A percentile compares a stretch with the other conserved stretches of the same genome.
Evolutionary conservation across 2,797 vertebrate genomes (phyloP).

Genomic region (Yasuhikotakia modesta): DNA sequence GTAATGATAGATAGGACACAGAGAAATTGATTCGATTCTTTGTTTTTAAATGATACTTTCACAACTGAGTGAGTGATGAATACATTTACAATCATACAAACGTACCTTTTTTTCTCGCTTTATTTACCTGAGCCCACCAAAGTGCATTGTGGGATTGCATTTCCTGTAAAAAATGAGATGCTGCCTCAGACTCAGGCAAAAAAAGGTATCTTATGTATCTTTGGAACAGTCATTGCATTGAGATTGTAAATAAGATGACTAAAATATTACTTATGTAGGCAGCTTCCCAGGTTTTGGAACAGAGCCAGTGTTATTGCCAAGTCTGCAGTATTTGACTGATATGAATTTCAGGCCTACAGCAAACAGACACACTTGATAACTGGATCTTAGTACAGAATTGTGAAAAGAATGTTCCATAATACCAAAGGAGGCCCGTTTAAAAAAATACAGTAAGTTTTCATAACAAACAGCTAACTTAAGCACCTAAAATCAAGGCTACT

Average conservation of each 20-base stretch:
- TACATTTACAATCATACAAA: no score
- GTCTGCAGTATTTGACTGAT: background rate
- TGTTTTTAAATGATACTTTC: no score
- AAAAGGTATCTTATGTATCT: background rate
- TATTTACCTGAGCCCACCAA: background rate
- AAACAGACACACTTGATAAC: background rate
- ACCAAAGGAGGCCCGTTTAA: background rate
- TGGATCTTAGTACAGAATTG: background rate
- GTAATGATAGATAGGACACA: no score
- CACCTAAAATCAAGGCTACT: background rate
- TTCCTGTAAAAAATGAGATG: background rate
- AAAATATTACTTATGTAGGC: background rate
- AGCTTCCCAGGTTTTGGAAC: background rate
- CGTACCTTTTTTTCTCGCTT: no score
- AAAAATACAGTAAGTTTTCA: background rate
- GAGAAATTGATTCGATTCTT: no score
- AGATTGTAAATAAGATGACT: background rate
- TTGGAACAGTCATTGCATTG: background rate
- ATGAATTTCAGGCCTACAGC: slow-evolving; percentile 1
- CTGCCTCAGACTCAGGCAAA: background rate
- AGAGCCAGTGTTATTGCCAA: background rate
- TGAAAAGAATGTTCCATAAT: background rate
- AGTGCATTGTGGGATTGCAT: background rate
- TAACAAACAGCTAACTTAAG: background rate
- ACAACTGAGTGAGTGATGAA: no score